Evolutionary conservation across 53 echinoderm and acorn worm species (phyloP), one percentile per base, ranked within the genome.

Genomic region (Patiria pectinifera): DNA sequence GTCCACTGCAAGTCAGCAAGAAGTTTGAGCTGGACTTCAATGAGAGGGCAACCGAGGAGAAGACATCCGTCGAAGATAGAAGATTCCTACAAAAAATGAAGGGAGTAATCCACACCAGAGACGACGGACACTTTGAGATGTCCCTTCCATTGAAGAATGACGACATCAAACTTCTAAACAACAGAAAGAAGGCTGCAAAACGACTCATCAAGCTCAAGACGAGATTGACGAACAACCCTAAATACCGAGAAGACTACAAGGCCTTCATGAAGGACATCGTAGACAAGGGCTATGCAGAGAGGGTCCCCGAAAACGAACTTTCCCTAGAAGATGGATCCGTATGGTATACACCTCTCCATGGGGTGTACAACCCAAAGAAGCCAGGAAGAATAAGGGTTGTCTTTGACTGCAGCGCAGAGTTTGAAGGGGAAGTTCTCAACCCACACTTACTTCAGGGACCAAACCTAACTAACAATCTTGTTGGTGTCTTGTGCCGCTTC

Each of bases 261-360:
- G 46, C 19, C 76, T 93, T 93, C 83, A 26, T n/a, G n/a, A n/a
- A n/a, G n/a, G n/a, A n/a, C n/a, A n/a, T n/a, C n/a, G n/a, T n/a
- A n/a, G n/a, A n/a, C n/a, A 66, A 14, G 46, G 72, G 61, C n/a
- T 93, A 89, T 89, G 93, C 93, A 8, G 11, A 7, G 6, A 59
- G 60, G 11, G 60, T 59, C 11, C 6, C 60, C 6, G 60, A 59
- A 61, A 45, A 44, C 35, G 69, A 84, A 66, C 84, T 84, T 49
- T 62, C 46, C 61, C 84, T 84, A n/a, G 48, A 53, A 14, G 59
- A 47, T 83, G 91, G 87, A 80, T 80, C 86, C 59, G 78, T 93
- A 22, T 94, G 92, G 93, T 96, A 96, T 77, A 94, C 94, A 22
- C 96, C 96, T 15, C 94, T 94, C 61, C 91, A 93, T 45, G 90